Evolutionary conservation across 2,113 vertebrate genomes (phyloP).

Genomic region (Halichoeres trimaculatus): DNA sequence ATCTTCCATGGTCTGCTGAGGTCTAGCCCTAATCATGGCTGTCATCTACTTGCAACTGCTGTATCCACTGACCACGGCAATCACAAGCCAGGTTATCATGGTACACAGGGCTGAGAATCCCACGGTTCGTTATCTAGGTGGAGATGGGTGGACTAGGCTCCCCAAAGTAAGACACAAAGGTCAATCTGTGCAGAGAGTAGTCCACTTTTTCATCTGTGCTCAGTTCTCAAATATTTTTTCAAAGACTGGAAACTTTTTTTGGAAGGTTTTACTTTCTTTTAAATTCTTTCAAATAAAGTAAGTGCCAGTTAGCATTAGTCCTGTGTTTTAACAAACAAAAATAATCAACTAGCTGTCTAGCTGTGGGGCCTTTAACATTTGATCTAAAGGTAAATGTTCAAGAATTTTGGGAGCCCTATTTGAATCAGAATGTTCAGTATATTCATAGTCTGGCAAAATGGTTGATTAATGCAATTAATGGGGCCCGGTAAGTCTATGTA

Average conservation of each 20-base stretch:
- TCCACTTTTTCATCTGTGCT: slow-evolving; percentile 19
- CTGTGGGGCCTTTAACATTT: not conserved
- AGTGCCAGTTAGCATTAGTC: not conserved
- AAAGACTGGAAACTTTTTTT: slow-evolving; percentile 43
- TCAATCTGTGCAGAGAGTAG: slow-evolving; percentile 34
- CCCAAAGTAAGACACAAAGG: slow-evolving; percentile 53
- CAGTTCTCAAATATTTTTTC: slow-evolving; percentile 25
- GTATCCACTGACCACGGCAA: slow-evolving; percentile 73
- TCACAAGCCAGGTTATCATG: slow-evolving; percentile 68
- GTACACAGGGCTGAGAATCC: slow-evolving; percentile 53
- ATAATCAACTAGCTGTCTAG: not conserved
- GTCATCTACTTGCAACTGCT: slow-evolving; percentile 75
- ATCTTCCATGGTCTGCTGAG: slow-evolving; percentile 77
- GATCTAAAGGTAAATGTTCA: not conserved
- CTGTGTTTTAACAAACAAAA: slow-evolving; percentile 2
- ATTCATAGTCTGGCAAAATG: not conserved
- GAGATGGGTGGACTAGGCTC: slow-evolving; percentile 28
- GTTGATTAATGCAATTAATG: not conserved
- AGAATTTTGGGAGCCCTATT: not conserved
- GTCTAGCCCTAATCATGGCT: slow-evolving; percentile 73
- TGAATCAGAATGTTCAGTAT: not conserved
- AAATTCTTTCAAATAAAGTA: not conserved
- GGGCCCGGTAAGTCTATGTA: not conserved
- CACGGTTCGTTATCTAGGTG: slow-evolving; percentile 62
- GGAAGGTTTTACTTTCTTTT: slow-evolving; percentile 1